Evolutionary conservation across 2,113 vertebrate genomes (phyloP).

Genomic region (Urocynchramus pylzowi): DNA sequence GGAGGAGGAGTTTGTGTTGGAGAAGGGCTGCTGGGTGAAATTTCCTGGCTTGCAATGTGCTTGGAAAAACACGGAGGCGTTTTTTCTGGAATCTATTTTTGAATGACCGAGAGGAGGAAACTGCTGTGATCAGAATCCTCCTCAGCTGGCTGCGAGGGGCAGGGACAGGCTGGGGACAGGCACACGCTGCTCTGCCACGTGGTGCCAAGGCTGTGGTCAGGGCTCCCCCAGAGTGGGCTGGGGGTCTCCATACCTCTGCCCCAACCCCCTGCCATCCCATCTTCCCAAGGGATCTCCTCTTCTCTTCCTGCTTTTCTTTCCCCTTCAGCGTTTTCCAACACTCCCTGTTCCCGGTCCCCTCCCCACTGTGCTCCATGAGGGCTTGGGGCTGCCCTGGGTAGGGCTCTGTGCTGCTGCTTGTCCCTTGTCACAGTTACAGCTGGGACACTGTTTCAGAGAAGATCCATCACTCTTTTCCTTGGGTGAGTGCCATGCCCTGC

Average conservation of each 20-base stretch:
- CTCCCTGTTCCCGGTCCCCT: not conserved
- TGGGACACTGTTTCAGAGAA: not conserved
- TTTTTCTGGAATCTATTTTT: constrained; percentile 29
- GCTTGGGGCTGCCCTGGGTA: not conserved
- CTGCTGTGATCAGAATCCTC: not conserved
- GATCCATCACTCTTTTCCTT: not conserved
- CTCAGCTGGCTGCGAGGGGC: not conserved
- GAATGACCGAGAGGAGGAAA: not conserved
- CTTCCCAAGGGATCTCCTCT: not conserved
- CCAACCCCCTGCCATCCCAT: too few species aligned
- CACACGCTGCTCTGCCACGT: fast-evolving
- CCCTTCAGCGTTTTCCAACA: not conserved
- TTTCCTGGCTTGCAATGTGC: not conserved
- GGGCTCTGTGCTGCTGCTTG: not conserved
- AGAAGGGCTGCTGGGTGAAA: not conserved
- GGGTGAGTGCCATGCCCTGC: not conserved
- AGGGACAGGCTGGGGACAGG: not conserved
- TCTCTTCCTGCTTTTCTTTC: not conserved
- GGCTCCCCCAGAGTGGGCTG: fast-evolving
- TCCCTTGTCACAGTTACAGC: not conserved
- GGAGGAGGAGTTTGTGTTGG: not conserved
- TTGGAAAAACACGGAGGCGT: not conserved
- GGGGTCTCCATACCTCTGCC: not conserved
- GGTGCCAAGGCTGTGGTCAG: not conserved
- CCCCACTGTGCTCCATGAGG: not conserved